Conservation (phyloP, 2,888 invertebrate species). For the Drosophila nr. perissopoda region DNA sequence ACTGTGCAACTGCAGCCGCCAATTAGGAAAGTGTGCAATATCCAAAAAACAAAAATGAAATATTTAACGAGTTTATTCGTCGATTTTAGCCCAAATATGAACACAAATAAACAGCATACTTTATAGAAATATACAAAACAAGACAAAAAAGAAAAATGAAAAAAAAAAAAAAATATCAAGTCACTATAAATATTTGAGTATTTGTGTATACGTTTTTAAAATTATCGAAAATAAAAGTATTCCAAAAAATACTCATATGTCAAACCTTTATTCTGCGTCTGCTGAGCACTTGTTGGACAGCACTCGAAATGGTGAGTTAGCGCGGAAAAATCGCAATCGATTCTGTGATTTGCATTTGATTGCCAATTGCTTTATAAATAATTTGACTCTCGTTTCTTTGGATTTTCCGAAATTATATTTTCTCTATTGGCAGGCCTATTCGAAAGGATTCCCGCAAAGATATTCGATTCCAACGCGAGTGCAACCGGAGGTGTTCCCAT, state of each 20-base stretch:
- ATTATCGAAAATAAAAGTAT: constrained; percentile 17
- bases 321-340: background rate
- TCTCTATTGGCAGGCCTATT: background rate
- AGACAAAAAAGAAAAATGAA: background rate
- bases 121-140: constrained; percentile 40
- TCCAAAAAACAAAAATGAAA: constrained; percentile 8
- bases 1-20: constrained; percentile 19
- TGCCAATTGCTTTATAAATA: background rate
- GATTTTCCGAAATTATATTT: background rate
- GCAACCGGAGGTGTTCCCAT: constrained; percentile 30
- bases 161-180: background rate
- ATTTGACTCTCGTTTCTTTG: background rate
- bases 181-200: constrained; percentile 15
- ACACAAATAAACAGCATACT: constrained; percentile 39
- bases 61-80: constrained; percentile 39
- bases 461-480: constrained; percentile 4
- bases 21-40: constrained; percentile 39
- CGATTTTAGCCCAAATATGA: constrained; percentile 36
- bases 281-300: background rate
- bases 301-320: constrained; percentile 16
- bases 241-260: background rate
- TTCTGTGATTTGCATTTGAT: background rate
- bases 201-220: constrained; percentile 44
- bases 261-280: background rate
- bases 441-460: background rate